Base-by-base conservation (phyloP, 2,113 vertebrate species). In the Carettochelys insculpta region DNA sequence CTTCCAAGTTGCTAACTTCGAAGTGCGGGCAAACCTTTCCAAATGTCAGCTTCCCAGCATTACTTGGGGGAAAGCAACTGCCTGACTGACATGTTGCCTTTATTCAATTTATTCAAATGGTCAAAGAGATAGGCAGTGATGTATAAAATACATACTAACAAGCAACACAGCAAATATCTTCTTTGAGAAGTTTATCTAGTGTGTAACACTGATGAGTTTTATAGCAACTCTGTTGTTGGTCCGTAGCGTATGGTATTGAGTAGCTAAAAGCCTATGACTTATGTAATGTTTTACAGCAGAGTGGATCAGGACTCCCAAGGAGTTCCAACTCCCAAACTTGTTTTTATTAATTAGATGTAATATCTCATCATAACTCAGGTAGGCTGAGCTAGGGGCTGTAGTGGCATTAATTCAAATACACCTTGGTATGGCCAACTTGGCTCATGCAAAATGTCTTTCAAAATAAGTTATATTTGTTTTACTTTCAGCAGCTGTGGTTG, bases 401-500 rank as follows among this genome's bases (percentile, higher is more conserved):
- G 77, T 77, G 38, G 52, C 27, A 87, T 79, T 92, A 90, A 93
- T 48, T 31, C 90, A 95, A 79, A 78, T 90, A 92, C 92, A 92
- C 43, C 87, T 94, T 90, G 71, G 80, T 92, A 82, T 83, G 54
- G 19, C 41, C 90, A 41, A 24, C 65, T 92, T 80, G 16, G 31
- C 34, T 92, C 54, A 90, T 91, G 85, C 80, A 56, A 94, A 96
- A 90, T 93, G 81, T 65, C 6, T 86, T 92, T 92, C 93, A 79
- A 93, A 95, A 50, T 41, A 87, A 94, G 16, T 71, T 95, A 87
- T 92, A 77, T 93, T 97, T 94, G 3, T 90, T 97, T 95, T 87
- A 85, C 48, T 86, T 91, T 48, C 83, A 88, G 81, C 52, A 83
- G 73, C 9, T 56, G n/a, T 88, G 96, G 91, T 90, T 91, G 91